Evolutionary conservation across 2,113 vertebrate species (phyloP).

Genomic region (Pseudopipra pipra): DNA sequence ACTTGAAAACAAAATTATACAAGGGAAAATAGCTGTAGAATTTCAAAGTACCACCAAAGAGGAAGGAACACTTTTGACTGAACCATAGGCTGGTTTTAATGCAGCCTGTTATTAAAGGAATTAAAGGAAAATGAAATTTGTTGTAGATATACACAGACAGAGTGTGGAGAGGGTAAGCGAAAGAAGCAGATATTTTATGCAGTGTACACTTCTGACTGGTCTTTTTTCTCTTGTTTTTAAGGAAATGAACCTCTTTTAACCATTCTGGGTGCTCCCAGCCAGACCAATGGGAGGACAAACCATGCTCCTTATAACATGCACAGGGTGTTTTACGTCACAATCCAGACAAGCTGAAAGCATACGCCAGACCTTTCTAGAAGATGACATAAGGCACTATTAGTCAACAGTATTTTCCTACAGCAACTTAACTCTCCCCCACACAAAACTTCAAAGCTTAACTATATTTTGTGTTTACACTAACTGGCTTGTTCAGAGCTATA

Average conservation of each 20-base stretch:
- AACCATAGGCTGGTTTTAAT: neutral
- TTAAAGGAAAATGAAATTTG: neutral
- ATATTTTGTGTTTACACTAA: neutral
- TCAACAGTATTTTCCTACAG: neutral
- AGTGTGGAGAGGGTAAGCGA: neutral
- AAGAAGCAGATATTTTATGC: neutral
- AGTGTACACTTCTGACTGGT: neutral
- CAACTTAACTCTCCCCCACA: neutral
- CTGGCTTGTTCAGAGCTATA: neutral
- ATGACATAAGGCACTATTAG: neutral
- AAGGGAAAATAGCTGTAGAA: neutral
- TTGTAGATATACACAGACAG: fast-evolving
- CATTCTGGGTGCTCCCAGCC: neutral
- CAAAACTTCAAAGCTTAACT: neutral
- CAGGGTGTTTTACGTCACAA: neutral
- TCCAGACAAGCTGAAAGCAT: neutral
- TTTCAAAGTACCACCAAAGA: neutral
- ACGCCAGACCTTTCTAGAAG: fast-evolving
- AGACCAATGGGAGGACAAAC: neutral
- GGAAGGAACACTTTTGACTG: neutral
- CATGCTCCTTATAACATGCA: neutral
- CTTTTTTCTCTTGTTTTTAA: neutral
- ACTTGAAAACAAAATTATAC: neutral
- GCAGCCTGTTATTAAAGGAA: neutral
- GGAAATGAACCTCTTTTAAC: neutral